These are phyloP conservation scores for Sardinella longiceps DNA, from an alignment of 2,797 vertebrate genomes.

Conservation along the genomic window DNA sequence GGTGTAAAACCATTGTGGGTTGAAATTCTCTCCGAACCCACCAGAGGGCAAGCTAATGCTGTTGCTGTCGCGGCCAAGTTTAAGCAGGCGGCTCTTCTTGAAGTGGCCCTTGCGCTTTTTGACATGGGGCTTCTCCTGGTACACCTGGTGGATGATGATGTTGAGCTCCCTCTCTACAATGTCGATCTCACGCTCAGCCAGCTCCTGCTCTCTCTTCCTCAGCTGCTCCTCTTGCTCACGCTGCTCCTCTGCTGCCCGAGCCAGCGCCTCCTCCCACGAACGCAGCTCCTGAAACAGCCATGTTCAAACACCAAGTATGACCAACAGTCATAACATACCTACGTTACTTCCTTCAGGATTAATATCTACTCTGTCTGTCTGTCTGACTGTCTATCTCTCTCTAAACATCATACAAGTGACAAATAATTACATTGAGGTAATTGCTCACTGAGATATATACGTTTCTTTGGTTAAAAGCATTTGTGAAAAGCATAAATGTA, in stretches of 20 bases:
- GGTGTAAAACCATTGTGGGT: neutral
- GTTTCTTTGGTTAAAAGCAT: no score
- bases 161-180: constrained; percentile 90
- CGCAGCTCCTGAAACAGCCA: constrained; percentile 79
- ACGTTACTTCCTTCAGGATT: no score
- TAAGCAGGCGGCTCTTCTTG: constrained; percentile 83
- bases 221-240: constrained; percentile 87
- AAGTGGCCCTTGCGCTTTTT: constrained; percentile 90
- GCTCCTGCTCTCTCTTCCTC: constrained; percentile 85
- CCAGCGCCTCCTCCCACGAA: constrained; percentile 88
- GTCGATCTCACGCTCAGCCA: constrained; percentile 89
- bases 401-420: no score
- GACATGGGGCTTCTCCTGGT: constrained; percentile 88
- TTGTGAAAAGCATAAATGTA: no score
- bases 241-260: constrained; percentile 87
- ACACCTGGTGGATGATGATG: constrained; percentile 92
- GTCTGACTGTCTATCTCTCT: no score
- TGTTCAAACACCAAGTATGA: neutral
- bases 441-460: no score
- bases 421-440: no score
- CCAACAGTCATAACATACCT: neutral
- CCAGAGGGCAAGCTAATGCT: constrained; percentile 92
- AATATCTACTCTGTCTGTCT: no score
- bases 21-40: constrained; percentile 67
- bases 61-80: constrained; percentile 86